Conservation (phyloP, 1,140 invertebrate genomes). For the Globodera rostochiensis region DNA sequence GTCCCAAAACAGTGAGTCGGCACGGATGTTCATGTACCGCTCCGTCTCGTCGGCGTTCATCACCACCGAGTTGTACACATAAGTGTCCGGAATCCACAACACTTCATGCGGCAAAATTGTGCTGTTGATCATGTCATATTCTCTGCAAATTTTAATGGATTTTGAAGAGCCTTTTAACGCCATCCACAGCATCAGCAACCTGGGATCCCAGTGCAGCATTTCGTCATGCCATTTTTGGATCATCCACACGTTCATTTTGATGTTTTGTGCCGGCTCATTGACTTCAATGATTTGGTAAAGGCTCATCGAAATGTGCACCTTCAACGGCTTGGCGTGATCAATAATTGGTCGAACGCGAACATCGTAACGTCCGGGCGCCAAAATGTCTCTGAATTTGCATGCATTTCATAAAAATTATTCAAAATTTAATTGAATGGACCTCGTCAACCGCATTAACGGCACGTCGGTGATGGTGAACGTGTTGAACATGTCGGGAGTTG, state of each 20-base stretch:
- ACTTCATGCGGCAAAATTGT: slow-evolving; percentile 61
- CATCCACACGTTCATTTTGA: slow-evolving; percentile 65
- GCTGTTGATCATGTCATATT: slow-evolving; percentile 57
- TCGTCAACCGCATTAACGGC: slow-evolving; percentile 56
- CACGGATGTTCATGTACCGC: slow-evolving; percentile 63
- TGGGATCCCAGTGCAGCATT: slow-evolving; percentile 57
- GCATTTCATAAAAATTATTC: not conserved
- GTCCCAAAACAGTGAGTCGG: slow-evolving; percentile 54
- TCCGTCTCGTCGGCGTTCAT: slow-evolving; percentile 64
- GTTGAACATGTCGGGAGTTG: slow-evolving; percentile 18
- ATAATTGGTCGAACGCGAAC: slow-evolving; percentile 58
- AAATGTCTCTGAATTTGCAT: slow-evolving; percentile 28
- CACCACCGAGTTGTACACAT: slow-evolving; percentile 62
- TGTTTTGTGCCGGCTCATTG: slow-evolving; percentile 63
- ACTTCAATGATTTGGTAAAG: slow-evolving; percentile 56
- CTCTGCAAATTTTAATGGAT: slow-evolving; percentile 27
- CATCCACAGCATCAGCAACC: not conserved
- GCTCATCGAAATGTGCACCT: slow-evolving; percentile 62
- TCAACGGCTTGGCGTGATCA: slow-evolving; percentile 57
- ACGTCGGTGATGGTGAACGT: slow-evolving; percentile 48
- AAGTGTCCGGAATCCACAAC: slow-evolving; percentile 63
- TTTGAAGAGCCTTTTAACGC: not conserved
- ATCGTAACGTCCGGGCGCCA: slow-evolving; percentile 57
- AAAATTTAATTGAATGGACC: slow-evolving; percentile 30
- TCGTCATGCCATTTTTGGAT: slow-evolving; percentile 64